These are phyloP conservation scores for Myodes glareolus DNA, from an alignment of 2,113 vertebrate species.

Conservation along the genomic window DNA sequence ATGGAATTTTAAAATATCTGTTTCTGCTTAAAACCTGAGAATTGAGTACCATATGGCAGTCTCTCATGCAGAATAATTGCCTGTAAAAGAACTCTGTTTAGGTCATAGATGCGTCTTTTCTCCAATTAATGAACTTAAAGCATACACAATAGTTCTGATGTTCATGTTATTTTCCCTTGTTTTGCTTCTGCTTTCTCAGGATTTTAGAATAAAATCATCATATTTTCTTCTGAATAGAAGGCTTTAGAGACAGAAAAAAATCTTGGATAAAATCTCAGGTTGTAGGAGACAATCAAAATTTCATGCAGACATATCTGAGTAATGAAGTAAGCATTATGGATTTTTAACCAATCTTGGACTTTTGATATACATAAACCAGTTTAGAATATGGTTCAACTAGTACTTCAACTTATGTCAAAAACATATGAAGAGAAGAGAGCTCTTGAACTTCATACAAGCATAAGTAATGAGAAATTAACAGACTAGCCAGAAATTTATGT, in stretches of 20 bases:
- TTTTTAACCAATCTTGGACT: conserved; percentile 17
- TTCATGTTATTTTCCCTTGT: neutral
- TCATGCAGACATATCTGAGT: conserved; percentile 11
- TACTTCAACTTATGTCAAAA: conserved; percentile 31
- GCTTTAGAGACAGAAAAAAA: neutral
- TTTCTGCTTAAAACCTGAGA: neutral
- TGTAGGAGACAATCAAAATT: conserved; percentile 55
- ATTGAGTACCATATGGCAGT: neutral
- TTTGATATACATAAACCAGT: conserved; percentile 60
- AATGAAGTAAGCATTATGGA: conserved; percentile 20
- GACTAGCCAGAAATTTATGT: neutral
- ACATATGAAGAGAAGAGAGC: neutral
- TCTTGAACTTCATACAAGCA: conserved; percentile 7
- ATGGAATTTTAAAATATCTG: neutral
- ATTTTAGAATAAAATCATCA: conserved; percentile 10
- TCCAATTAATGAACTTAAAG: neutral
- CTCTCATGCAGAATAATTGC: neutral
- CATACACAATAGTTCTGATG: neutral
- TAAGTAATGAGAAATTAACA: neutral
- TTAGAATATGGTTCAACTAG: neutral
- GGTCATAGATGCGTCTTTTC: neutral
- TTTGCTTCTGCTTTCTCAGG: neutral
- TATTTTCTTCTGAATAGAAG: neutral
- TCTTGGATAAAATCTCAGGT: conserved; percentile 39
- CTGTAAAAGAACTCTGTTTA: neutral